A percentile compares a stretch with the other conserved stretches of the same genome.
Conservation (phyloP, 2,888 invertebrate species). For the Biston betularia region DNA sequence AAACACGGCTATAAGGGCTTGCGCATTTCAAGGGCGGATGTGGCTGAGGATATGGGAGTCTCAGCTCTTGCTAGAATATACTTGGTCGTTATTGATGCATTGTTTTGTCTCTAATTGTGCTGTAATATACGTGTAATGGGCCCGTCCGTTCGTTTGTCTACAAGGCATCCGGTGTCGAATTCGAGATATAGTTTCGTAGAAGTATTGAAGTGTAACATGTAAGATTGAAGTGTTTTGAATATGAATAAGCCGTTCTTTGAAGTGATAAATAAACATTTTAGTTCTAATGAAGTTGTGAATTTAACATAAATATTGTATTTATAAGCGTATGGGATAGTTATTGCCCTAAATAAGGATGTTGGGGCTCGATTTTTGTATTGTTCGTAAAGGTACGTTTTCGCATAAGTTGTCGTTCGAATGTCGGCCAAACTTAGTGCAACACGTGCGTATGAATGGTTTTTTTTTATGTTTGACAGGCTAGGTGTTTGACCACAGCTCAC, state of each 20-base stretch:
- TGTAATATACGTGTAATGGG: slow-evolving; percentile 45
- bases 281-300: slow-evolving; percentile 20
- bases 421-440: too few relatives aligned
- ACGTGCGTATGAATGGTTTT: too few relatives aligned
- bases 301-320: slow-evolving; percentile 15
- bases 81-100: slow-evolving; percentile 61
- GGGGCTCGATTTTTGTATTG: not conserved
- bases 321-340: not conserved
- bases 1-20: not conserved
- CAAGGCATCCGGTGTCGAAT: slow-evolving; percentile 70
- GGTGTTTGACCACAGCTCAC: too few relatives aligned
- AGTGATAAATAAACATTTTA: slow-evolving; percentile 30
- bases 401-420: too few relatives aligned
- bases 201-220: slow-evolving; percentile 49
- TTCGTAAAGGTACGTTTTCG: too few relatives aligned
- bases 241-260: slow-evolving; percentile 42
- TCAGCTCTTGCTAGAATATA: slow-evolving; percentile 36
- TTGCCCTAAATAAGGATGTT: not conserved
- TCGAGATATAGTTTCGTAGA: slow-evolving; percentile 64
- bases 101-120: slow-evolving; percentile 62
- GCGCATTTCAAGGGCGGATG: slow-evolving; percentile 44
- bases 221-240: slow-evolving; percentile 49
- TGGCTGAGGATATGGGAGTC: slow-evolving; percentile 51
- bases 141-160: slow-evolving; percentile 55
- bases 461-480: too few relatives aligned